Conservation (phyloP, 2,888 invertebrate species). For the Yponomeuta plumbellus region DNA sequence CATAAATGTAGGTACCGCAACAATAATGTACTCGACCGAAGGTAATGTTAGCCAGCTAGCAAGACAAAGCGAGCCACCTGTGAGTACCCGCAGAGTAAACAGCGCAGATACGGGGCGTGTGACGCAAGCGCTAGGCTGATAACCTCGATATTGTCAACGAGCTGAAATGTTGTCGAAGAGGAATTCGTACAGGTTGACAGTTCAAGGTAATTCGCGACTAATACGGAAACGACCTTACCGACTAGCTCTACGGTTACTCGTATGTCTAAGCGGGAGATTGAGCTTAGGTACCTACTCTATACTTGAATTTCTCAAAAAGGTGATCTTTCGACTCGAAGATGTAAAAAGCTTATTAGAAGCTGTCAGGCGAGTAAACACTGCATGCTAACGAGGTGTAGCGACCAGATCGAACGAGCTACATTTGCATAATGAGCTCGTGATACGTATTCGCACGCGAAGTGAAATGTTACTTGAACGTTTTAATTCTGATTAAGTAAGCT, state of each 20-base stretch:
- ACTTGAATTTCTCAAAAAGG: slow-evolving; percentile 15
- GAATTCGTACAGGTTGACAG: slow-evolving; percentile 33
- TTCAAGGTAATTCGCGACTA: slow-evolving; percentile 44
- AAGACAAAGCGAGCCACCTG: slow-evolving; percentile 10
- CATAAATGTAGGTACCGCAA: not conserved
- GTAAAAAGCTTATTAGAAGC: slow-evolving; percentile 29
- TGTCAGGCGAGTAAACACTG: slow-evolving; percentile 39
- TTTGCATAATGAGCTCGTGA: slow-evolving; percentile 44
- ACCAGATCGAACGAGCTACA: slow-evolving; percentile 32
- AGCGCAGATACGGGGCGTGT: slow-evolving; percentile 12
- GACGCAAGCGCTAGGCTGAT: slow-evolving; percentile 22
- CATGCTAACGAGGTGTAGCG: slow-evolving; percentile 43
- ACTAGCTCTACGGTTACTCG: slow-evolving; percentile 18
- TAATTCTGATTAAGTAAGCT: not conserved
- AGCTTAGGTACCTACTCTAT: no score
- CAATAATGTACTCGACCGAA: not conserved
- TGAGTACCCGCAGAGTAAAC: slow-evolving; percentile 7
- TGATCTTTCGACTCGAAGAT: slow-evolving; percentile 23
- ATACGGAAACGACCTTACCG: slow-evolving; percentile 45
- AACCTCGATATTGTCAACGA: slow-evolving; percentile 32
- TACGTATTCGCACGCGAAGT: slow-evolving; percentile 26
- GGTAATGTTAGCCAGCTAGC: slow-evolving; percentile 5
- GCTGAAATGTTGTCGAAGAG: slow-evolving; percentile 20
- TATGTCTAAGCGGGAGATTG: not conserved
- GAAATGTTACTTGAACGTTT: slow-evolving; percentile 2